phyloP scores from a whole-genome alignment of 2,888 invertebrate species.

The Julus scanicus region DNA sequence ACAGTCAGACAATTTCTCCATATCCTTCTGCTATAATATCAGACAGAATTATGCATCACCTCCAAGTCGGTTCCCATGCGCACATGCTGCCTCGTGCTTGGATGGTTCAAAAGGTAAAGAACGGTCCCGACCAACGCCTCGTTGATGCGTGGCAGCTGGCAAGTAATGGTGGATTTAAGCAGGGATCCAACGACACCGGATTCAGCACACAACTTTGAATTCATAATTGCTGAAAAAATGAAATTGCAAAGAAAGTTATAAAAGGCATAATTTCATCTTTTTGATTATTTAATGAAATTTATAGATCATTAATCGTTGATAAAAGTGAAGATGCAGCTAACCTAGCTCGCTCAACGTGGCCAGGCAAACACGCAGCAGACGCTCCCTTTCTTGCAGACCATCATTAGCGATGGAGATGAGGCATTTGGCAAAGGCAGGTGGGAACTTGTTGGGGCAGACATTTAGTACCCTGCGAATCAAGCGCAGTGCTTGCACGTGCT shows the following conservation, averaged over 20 bases:
- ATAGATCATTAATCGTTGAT: not conserved
- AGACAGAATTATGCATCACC: slow-evolving; percentile 62
- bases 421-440: slow-evolving; percentile 80
- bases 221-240: slow-evolving; percentile 76
- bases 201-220: slow-evolving; percentile 81
- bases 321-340: slow-evolving; percentile 65
- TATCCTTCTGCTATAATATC: too few species aligned
- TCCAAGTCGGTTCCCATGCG: slow-evolving; percentile 74
- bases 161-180: slow-evolving; percentile 85
- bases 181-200: slow-evolving; percentile 75
- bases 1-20: too few species aligned
- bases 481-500: slow-evolving; percentile 89
- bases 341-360: slow-evolving; percentile 90
- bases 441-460: slow-evolving; percentile 76
- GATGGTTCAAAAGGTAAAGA: slow-evolving; percentile 85
- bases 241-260: not conserved
- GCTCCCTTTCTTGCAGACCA: slow-evolving; percentile 81
- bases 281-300: not conserved
- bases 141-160: slow-evolving; percentile 87
- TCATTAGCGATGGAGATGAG: slow-evolving; percentile 85
- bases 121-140: slow-evolving; percentile 91
- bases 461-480: slow-evolving; percentile 79
- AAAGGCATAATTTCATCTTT: not conserved
- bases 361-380: slow-evolving; percentile 84
- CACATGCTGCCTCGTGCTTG: slow-evolving; percentile 79